Conservation (phyloP, 2,113 vertebrate species). For the Heloderma charlesbogerti region DNA sequence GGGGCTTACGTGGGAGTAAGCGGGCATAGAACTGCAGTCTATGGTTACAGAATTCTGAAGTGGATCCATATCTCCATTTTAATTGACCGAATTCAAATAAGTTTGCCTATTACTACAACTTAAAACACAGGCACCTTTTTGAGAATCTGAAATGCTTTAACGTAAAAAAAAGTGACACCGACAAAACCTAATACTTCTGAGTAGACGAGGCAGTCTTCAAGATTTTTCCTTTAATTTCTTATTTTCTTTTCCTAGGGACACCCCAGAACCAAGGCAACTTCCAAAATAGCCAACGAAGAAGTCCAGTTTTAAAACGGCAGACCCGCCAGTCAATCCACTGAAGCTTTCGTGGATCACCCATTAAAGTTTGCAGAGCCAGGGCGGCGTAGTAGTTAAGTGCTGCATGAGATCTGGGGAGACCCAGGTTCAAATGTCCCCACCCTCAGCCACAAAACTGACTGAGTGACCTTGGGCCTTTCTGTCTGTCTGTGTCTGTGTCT, state of each 20-base stretch:
- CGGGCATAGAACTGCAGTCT: background rate
- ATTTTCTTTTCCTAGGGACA: background rate
- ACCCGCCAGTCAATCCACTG: no score
- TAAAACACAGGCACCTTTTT: background rate
- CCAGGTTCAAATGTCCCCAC: background rate
- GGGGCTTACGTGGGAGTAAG: background rate
- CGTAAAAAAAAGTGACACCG: no score
- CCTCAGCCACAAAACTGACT: background rate
- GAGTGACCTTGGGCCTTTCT: background rate
- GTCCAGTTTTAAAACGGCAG: background rate
- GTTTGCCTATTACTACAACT: background rate
- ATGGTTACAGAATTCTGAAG: background rate
- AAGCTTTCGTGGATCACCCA: background rate
- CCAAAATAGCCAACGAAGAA: background rate
- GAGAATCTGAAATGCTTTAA: background rate
- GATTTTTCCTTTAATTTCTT: background rate
- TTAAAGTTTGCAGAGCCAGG: background rate
- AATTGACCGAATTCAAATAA: background rate
- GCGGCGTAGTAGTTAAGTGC: background rate
- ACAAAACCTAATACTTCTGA: background rate
- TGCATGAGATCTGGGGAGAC: background rate
- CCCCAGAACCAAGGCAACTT: background rate
- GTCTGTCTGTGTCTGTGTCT: no score
- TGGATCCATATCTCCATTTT: background rate
- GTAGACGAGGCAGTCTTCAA: no score